Base-by-base conservation (phyloP, 2,888 invertebrate species). In the Cremastinae sp. region DNA sequence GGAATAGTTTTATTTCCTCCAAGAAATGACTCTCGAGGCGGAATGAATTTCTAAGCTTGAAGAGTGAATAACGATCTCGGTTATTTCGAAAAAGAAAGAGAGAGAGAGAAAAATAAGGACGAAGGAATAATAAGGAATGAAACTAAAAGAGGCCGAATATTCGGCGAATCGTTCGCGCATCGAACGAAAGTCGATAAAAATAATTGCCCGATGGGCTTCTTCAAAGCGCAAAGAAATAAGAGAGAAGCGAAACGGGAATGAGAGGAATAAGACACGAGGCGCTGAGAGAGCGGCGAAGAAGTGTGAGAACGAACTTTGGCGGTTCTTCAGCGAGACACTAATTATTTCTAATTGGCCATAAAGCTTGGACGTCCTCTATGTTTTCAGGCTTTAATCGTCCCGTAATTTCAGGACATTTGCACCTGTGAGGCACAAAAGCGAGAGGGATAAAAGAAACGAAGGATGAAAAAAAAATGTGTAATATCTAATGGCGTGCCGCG, bases 331-430 rank as follows among this genome's bases (percentile, higher is more conserved):
- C 71, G 66, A 68, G 62, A 58, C 64, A 70, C 73, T 69, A 76
- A 76, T 76, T 76, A 76, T 65, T 53, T 76, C 69, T 73, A 73
- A 76, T 73, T 76, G 76, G 69, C 69, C 75, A 69, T 76, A 76
- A 76, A 73, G 73, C 54, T 69, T 69, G 64, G 73, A 69, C 69
- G 76, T 58, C 53, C 53, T 61, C 69, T 51, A 64, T 53, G 47
- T 47, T 59, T 72, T 65, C 64, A 65, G 49, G 59, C 66, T 73
- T 53, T 54, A 65, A 76, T 76, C 69, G 73, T 76, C 36, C 53
- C 16, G 69, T 69, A 53, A 73, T 73, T 69, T 64, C 36, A 36
- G 58, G 53, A 64, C 72, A 62, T 76, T 76, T 61, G 75, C 75
- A 72, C 64, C 68, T 69, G 65, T 41, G 51, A 58, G 41, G 61